Conservation (phyloP, 2,113 vertebrate genomes). For the Oceanodroma tethys region DNA sequence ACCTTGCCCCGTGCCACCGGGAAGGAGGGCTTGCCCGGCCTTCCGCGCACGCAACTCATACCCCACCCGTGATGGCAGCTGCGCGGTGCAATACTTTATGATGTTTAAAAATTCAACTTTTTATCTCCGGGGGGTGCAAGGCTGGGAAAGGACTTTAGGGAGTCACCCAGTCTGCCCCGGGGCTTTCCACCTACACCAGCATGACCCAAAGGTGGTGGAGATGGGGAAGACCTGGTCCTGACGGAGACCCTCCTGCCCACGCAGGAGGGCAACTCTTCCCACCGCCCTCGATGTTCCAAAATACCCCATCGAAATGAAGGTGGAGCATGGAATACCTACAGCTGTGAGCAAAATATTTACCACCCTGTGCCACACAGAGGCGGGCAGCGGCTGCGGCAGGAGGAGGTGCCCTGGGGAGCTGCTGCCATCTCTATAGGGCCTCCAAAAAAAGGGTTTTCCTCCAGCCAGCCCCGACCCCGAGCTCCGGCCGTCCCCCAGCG, state of each 20-base stretch:
- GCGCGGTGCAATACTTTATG: fast-evolving
- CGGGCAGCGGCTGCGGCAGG: neutral
- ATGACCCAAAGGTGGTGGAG: neutral
- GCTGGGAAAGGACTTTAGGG: neutral
- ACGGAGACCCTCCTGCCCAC: neutral
- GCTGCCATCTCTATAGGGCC: fast-evolving
- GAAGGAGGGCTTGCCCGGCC: neutral
- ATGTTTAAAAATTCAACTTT: neutral
- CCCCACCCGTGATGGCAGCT: neutral
- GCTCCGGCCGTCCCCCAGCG: fast-evolving
- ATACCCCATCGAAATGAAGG: fast-evolving
- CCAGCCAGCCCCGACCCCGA: neutral
- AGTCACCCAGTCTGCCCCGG: neutral
- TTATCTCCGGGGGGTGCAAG: neutral
- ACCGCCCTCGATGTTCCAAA: fast-evolving
- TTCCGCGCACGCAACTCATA: neutral
- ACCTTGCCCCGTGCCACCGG: too few relatives aligned
- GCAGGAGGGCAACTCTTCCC: neutral
- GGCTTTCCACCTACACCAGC: neutral
- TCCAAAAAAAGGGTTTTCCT: neutral
- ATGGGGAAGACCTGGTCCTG: neutral
- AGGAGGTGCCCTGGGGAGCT: neutral
- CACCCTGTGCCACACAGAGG: neutral
- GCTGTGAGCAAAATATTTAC: neutral
- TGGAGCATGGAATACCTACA: fast-evolving